phyloP scores from a whole-genome alignment of 1,140 invertebrate species.

The Andrena cerasifolii region DNA sequence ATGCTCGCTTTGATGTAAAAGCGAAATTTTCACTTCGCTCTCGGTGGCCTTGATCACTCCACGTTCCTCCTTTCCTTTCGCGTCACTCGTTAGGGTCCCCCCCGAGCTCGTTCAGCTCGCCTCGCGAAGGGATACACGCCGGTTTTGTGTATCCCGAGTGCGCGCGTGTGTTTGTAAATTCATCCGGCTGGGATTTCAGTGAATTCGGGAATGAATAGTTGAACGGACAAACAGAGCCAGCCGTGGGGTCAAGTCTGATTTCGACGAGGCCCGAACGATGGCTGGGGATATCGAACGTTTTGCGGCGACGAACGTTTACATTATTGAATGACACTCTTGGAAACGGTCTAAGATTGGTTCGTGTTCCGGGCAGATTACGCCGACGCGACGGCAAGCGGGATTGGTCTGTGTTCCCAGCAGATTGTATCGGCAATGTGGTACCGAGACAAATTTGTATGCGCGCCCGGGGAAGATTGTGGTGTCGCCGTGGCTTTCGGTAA shows the following conservation, averaged over 20 bases:
- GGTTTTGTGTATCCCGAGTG: neutral
- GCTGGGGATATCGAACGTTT: neutral
- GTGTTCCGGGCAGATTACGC: constrained; percentile 17
- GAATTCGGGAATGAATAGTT: constrained; percentile 2
- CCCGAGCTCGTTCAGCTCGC: neutral
- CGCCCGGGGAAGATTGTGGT: neutral
- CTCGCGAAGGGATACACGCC: neutral
- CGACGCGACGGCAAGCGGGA: neutral
- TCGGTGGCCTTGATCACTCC: constrained; percentile 41
- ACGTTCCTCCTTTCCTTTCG: neutral
- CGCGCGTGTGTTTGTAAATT: neutral
- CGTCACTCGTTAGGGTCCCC: neutral
- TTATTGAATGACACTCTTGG: constrained; percentile 15
- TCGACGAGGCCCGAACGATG: neutral
- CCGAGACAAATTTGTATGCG: constrained; percentile 1
- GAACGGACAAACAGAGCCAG: neutral
- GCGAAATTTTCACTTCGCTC: constrained; percentile 43
- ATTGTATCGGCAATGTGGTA: constrained; percentile 17
- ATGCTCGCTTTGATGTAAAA: constrained; percentile 40
- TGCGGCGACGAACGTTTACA: neutral
- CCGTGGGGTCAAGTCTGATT: too few species aligned
- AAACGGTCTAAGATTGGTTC: constrained; percentile 19
- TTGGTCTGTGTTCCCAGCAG: constrained; percentile 7
- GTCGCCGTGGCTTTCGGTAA: neutral
- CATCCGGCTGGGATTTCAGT: neutral